These are phyloP conservation scores for Monopterus albus DNA, from an alignment of 2,113 vertebrate species.

Conservation along the genomic window DNA sequence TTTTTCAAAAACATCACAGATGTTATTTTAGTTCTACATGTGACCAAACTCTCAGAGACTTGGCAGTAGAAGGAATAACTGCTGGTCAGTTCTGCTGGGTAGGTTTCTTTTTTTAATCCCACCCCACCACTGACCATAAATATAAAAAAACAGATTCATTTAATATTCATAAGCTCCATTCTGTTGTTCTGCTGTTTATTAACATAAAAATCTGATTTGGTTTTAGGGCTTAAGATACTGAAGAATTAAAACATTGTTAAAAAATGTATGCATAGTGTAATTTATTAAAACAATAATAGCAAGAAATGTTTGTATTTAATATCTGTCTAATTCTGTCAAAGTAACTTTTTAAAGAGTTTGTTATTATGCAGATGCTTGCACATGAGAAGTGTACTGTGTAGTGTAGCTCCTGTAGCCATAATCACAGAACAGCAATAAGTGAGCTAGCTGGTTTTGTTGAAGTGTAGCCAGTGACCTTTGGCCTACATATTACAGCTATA, in stretches of 20 bases:
- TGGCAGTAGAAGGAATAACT: background rate
- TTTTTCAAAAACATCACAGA: background rate
- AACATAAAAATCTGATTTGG: background rate
- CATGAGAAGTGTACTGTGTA: background rate
- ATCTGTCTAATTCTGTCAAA: background rate
- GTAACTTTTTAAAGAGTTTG: background rate
- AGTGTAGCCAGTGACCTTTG: conserved; percentile 71
- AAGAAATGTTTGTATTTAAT: background rate
- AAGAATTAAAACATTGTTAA: background rate
- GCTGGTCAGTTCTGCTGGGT: background rate
- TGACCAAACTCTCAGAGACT: background rate
- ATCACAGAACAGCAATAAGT: conserved; percentile 46
- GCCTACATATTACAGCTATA: conserved; percentile 64
- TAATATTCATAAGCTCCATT: background rate
- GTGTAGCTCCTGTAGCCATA: background rate
- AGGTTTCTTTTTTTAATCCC: conserved; percentile 1
- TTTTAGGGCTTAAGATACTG: background rate
- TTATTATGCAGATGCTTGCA: background rate
- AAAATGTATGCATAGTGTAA: too few species aligned
- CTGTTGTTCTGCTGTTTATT: background rate
- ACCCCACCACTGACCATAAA: background rate
- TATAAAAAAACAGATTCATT: too few species aligned
- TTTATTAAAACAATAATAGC: too few species aligned
- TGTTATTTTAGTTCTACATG: background rate
- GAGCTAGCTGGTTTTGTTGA: conserved; percentile 44